Evolutionary conservation across 2,113 vertebrate species (phyloP), one percentile per base, ranked within the genome.

Genomic region (Callionymus lyra): DNA sequence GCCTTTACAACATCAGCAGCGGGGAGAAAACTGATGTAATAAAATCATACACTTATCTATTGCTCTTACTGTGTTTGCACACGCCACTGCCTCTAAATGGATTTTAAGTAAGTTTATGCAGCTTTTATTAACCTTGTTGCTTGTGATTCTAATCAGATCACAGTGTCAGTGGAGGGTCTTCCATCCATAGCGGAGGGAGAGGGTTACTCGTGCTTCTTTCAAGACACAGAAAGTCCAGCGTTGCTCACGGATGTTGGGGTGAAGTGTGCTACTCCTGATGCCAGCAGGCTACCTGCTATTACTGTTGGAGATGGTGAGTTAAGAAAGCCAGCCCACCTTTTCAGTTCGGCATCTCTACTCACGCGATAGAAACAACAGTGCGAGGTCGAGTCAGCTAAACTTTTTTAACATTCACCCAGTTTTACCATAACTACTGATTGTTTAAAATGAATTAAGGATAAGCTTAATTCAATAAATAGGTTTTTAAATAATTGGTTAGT

Each of bases 191-290:
- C 12, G 12, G 80, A 85, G 1, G 87, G 81, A 48, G 92, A 95
- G 43, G 84, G 80, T 2, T 97, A 96, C 65, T 91, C 88, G 0
- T 98, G 94, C 79, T 88, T 89, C 61, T 98, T 95, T 17, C 85
- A 91, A 64, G 88, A 93, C 16, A 80, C 81, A 3, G 87, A 89
- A 65, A 91, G 84, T 33, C 84, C 84, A 4, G 93, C 93, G 8
- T 66, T 80, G 9, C 63, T 88, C 59, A 87, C 85, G 1, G 76
- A 77, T 33, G 76, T 77, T 2, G 90, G 90, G 16, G 89, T 96
- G 35, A 83, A 72, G 61, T 98, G 94, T 60, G 76, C 82, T 21
- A 93, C 93, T 18, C 93, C 92, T 11, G 86, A 89, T 47, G 85
- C 87, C 32, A 78, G 62, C 52, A 84, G 76, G 44, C 72, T 89